Evolutionary conservation across 2,797 vertebrate genomes (phyloP).

Genomic region (Ambastaia sidthimunki): DNA sequence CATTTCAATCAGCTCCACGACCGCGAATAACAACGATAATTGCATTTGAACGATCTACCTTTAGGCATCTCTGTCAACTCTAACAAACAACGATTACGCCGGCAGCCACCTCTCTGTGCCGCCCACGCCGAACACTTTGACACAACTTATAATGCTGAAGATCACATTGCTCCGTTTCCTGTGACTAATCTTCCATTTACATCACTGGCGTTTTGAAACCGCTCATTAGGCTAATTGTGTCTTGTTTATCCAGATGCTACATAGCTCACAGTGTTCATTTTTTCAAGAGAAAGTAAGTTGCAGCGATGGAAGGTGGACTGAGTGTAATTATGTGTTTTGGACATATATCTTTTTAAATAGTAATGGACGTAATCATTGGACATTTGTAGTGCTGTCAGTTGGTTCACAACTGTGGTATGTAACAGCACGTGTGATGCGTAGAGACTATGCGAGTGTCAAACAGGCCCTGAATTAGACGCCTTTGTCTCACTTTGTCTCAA

Average conservation of each 20-base stretch:
- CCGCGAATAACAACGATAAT: background rate
- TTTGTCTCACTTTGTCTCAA: conserved; percentile 20
- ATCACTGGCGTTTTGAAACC: conserved; percentile 55
- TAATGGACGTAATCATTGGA: conserved; percentile 49
- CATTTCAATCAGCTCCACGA: background rate
- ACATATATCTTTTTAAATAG: conserved; percentile 48
- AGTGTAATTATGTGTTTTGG: conserved; percentile 50
- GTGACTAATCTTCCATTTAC: conserved; percentile 58
- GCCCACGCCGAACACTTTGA: conserved; percentile 38
- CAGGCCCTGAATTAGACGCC: conserved; percentile 22
- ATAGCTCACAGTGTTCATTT: conserved; percentile 52
- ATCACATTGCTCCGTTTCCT: conserved; percentile 35
- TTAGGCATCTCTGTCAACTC: conserved; percentile 9
- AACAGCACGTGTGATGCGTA: conserved; percentile 24
- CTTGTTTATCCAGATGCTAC: conserved; percentile 60
- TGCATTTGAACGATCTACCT: conserved; percentile 8
- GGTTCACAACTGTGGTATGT: conserved; percentile 17
- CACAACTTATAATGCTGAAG: conserved; percentile 24
- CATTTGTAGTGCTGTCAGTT: conserved; percentile 45
- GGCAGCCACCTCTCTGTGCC: conserved; percentile 29
- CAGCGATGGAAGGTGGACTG: conserved; percentile 40
- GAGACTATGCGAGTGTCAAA: no score
- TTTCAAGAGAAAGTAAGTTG: conserved; percentile 31
- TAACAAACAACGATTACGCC: conserved; percentile 38
- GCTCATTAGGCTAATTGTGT: conserved; percentile 66